Evolutionary conservation across 2,888 invertebrate species (phyloP), one percentile per base, ranked within the genome.

Genomic region (Cordilura impudica): DNA sequence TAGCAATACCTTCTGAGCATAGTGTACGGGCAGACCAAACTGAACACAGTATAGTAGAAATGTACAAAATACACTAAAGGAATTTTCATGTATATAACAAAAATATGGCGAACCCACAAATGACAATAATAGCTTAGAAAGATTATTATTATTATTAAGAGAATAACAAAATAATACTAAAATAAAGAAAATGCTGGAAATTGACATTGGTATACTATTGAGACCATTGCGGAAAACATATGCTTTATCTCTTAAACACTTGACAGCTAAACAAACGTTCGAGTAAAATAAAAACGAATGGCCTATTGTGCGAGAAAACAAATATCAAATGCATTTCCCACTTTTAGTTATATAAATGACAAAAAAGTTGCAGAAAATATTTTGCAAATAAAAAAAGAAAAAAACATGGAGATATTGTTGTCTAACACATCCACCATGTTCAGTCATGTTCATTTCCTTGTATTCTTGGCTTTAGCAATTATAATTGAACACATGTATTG

Each of bases 121-220:
- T 78, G 67, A 49, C 56, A 69, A 69, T 53, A 73, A 69, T 26
- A 45, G 56, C 16, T 61, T 66, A 21, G 3, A 39, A 61, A 43
- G 39, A 77, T 74, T 75, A 63, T n/a, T n/a, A n/a, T n/a, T n/a
- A n/a, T n/a, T n/a, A n/a, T 56, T 54, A 61, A 47, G 49, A 31
- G 39, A 47, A 53, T 18, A 47, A 35, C 10, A 43, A 31, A 45
- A 35, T 29, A 39, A 51, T 19, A 26, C 3, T 3, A 7, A 4
- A 16, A 35, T 16, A 26, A 26, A 18, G 10, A 49, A 31, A 31
- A n/a, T 1, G 18, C 31, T 5, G 49, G n/a, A 5, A 49, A 23
- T 19, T 19, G 18, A 31, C 19, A 12, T 12, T 56, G 31, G 35
- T 35, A 63, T 39, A 51, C 65, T 21, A 43, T 47, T 39, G 39